phyloP scores from a whole-genome alignment of 2,797 vertebrate species.

The Loris lydekkerianus region DNA sequence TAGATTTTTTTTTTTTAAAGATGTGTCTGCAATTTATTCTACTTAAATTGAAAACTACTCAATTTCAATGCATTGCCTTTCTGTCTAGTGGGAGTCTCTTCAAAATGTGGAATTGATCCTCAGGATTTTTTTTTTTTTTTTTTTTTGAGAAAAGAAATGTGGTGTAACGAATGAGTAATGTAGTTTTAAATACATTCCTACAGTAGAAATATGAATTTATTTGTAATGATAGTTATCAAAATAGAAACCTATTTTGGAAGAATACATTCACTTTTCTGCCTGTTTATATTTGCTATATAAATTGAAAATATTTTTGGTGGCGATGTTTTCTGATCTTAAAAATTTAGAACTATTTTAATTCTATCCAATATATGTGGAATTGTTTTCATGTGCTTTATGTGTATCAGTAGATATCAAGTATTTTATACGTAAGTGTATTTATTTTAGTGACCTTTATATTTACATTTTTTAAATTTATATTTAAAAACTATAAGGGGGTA shows the following conservation, averaged over 20 bases:
- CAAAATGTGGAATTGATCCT: conserved; percentile 84
- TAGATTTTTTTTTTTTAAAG: conserved; percentile 70
- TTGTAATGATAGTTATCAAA: conserved; percentile 69
- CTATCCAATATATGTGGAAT: not conserved
- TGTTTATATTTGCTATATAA: conserved; percentile 42
- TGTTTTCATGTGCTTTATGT: not conserved
- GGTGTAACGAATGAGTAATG: conserved; percentile 75
- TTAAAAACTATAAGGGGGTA: too few species aligned
- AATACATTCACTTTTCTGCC: conserved; percentile 47
- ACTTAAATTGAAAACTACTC: conserved; percentile 83
- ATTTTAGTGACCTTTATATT: conserved; percentile 41
- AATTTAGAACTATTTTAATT: conserved; percentile 28
- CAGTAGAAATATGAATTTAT: conserved; percentile 76
- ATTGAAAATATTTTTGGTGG: conserved; percentile 52
- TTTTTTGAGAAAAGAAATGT: conserved; percentile 73
- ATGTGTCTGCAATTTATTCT: conserved; percentile 83
- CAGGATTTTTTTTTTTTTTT: conserved; percentile 68
- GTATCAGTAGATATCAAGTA: not conserved
- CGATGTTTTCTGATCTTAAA: not conserved
- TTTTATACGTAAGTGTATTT: not conserved
- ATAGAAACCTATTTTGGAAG: conserved; percentile 66
- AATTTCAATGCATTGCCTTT: conserved; percentile 84
- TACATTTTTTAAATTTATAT: not conserved
- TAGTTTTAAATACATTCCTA: conserved; percentile 71
- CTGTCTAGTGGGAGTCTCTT: conserved; percentile 74